These are phyloP conservation scores for Macrotus californicus DNA, from an alignment of 2,113 vertebrate species.

Conservation along the genomic window DNA sequence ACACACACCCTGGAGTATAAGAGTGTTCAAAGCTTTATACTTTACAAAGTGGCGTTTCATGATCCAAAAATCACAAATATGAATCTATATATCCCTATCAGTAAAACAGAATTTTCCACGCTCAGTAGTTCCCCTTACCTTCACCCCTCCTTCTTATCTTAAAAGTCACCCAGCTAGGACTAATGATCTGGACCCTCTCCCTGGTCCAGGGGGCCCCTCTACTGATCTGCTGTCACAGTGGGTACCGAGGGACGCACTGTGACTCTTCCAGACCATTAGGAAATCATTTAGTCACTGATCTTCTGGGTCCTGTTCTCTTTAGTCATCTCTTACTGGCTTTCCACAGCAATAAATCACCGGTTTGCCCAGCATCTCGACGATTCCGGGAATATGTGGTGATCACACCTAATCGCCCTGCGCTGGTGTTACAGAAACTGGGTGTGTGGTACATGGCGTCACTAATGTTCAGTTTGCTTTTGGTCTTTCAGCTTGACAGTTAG, in stretches of 20 bases:
- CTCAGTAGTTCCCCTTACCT: not conserved
- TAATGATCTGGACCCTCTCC: not conserved
- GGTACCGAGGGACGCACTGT: not conserved
- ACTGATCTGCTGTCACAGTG: not conserved
- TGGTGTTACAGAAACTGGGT: not conserved
- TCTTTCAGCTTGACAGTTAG: not conserved
- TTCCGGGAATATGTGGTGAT: not conserved
- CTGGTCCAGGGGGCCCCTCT: not conserved
- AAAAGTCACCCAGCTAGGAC: not conserved
- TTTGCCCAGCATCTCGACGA: not conserved
- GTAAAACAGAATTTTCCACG: not conserved
- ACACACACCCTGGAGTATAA: not conserved
- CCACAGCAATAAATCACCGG: constrained; percentile 12
- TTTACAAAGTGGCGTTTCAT: not conserved
- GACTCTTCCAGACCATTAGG: not conserved
- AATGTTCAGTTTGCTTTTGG: not conserved
- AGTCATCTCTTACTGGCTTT: not conserved
- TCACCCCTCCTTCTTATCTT: not conserved
- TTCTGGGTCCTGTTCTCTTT: not conserved
- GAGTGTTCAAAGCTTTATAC: not conserved
- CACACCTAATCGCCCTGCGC: rapidly evolving
- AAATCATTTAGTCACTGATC: not conserved
- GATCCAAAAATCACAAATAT: not conserved
- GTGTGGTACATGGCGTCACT: rapidly evolving
- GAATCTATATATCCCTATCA: not conserved